Base-by-base conservation (phyloP, 35 echinoderm and acorn worm species). In the Stichopus chloronotus region DNA sequence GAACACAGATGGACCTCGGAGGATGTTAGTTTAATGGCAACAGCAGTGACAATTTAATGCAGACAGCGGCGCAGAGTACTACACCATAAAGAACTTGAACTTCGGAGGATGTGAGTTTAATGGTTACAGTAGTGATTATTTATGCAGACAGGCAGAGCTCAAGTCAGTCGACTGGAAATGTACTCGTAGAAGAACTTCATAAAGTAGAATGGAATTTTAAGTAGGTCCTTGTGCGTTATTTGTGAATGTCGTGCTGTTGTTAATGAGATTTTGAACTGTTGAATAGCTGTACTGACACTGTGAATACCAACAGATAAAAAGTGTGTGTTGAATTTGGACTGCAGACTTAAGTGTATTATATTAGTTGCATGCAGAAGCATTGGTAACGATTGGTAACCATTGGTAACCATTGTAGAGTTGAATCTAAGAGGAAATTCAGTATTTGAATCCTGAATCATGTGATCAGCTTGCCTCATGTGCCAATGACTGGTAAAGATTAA, bases 171-270 rank as follows among this genome's bases (percentile, higher is more conserved):
- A 43, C 30, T 43, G 30, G 11, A 19, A 65, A 65, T 65, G 61
- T 65, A 65, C 61, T 65, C 13, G 61, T 14, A 65, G 11, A 65
- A 65, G 11, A 65, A 65, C 61, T 19, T 17, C 11, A 65, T 4
- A 65, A 65, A 65, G 61, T 65, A 14, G 61, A 65, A 65, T 65
- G 61, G 61, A 65, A 65, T 65, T 65, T 65, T 65, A 65, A 65
- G 61, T 65, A 17, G 61, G 19, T 19, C 19, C 11, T 65, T 19
- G 11, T 65, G 19, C 3, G 61, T 9, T 0, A 14, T 65, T 65
- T 11, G 11, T 19, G 11, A 11, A 5, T 65, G 11, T 4, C 11
- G 61, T 10, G 61, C 61, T 4, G 4, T 65, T 65, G 11, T 8
- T 65, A 65, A 65, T 65, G 61, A 65, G 61, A 65, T 65, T 65